phyloP scores from a whole-genome alignment of 2,113 vertebrate genomes.

The Cardinalis cardinalis region DNA sequence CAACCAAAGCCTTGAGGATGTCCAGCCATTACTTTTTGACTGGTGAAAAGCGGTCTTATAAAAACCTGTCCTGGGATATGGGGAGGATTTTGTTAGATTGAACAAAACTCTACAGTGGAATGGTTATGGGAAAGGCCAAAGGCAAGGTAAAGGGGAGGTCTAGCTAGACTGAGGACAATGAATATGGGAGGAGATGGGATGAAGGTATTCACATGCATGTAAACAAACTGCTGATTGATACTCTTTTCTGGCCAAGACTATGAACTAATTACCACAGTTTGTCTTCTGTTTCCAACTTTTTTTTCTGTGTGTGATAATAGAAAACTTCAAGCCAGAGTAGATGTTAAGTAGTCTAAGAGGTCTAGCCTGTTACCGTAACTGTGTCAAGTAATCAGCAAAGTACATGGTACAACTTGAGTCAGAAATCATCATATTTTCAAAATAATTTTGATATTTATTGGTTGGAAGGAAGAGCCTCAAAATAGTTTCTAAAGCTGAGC shows the following conservation, averaged over 20 bases:
- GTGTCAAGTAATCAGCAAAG: neutral
- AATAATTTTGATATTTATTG: neutral
- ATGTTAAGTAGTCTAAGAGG: neutral
- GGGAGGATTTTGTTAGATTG: neutral
- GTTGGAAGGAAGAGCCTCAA: neutral
- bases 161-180: neutral
- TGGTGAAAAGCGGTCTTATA: neutral
- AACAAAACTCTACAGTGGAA: neutral
- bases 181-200: neutral
- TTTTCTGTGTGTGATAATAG: rapidly evolving
- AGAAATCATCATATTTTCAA: neutral
- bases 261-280: neutral
- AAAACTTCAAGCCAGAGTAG: neutral
- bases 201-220: rapidly evolving
- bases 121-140: neutral
- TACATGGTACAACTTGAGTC: neutral
- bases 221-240: neutral
- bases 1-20: neutral
- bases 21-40: neutral
- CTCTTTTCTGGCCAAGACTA: neutral
- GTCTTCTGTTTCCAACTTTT: neutral
- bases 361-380: neutral
- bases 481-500: neutral
- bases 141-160: neutral
- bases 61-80: neutral